Conservation (phyloP, 1,140 invertebrate genomes). For the Oscheius sp. region DNA sequence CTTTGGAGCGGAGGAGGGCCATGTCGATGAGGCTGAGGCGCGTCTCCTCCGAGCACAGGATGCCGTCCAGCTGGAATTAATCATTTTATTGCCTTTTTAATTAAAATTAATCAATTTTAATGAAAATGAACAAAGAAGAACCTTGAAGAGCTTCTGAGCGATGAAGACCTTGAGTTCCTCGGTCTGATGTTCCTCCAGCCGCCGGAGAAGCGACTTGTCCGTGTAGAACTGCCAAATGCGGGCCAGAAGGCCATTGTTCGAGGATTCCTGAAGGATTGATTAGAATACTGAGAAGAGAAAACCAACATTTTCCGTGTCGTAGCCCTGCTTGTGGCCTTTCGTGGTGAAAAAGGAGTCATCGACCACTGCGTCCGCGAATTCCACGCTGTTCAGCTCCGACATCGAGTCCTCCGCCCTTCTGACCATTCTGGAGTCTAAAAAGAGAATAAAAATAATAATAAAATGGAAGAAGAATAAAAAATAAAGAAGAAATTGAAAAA, state of each 20-base stretch:
- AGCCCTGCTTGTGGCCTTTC: background rate
- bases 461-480: too few species aligned
- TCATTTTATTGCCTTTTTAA: background rate
- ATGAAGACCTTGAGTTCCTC: constrained; percentile 33
- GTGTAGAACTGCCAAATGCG: background rate
- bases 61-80: constrained; percentile 33
- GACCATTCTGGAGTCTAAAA: too few species aligned
- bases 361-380: background rate
- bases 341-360: background rate
- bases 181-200: constrained; percentile 21
- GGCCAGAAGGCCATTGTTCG: background rate
- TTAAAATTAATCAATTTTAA: background rate
- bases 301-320: background rate
- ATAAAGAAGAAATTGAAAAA: too few species aligned
- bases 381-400: too few species aligned
- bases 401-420: too few species aligned
- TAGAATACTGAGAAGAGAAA: too few species aligned
- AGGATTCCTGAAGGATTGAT: background rate
- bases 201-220: constrained; percentile 13
- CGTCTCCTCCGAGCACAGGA: constrained; percentile 24
- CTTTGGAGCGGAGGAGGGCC: constrained; percentile 11
- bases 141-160: constrained; percentile 35
- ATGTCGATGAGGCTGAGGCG: constrained; percentile 26
- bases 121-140: background rate
- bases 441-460: too few species aligned